Conservation (phyloP, 2,113 vertebrate species). For the Cygnus atratus region DNA sequence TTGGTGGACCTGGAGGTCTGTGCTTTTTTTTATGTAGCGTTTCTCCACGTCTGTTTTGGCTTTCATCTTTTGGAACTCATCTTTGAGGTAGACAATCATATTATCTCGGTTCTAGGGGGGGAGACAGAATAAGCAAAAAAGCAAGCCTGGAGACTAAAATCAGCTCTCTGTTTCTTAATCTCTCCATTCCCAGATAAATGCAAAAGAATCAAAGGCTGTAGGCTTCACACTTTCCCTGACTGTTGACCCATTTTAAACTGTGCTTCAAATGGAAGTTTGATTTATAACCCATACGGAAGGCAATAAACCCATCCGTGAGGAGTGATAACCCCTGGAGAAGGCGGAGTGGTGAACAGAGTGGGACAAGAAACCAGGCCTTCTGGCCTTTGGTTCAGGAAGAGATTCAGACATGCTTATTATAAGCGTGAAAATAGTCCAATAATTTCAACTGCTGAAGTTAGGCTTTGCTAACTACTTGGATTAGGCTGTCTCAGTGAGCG, state of each 20-base stretch:
- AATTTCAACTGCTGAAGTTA: not conserved
- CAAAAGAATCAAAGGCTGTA: not conserved
- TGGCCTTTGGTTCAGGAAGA: not conserved
- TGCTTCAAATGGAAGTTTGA: not conserved
- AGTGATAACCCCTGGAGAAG: not conserved
- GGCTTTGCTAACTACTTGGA: not conserved
- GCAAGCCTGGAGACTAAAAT: not conserved
- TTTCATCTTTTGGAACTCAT: constrained; percentile 79
- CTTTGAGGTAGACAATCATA: constrained; percentile 74
- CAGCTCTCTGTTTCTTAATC: not conserved
- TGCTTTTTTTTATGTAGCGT: constrained; percentile 73
- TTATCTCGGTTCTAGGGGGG: constrained; percentile 67
- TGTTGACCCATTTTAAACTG: not conserved
- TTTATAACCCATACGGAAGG: not conserved
- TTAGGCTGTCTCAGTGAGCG: not conserved
- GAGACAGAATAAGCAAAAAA: not conserved
- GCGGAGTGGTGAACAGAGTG: not conserved
- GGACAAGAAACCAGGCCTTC: not conserved
- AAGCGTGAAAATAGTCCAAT: not conserved
- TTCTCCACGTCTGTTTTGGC: constrained; percentile 74
- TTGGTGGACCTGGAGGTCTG: constrained; percentile 76
- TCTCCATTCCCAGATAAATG: not conserved
- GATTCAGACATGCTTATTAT: not conserved
- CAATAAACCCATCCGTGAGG: not conserved
- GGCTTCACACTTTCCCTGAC: not conserved